Evolutionary conservation across 1,140 invertebrate genomes (phyloP), one percentile per base, ranked within the genome.

Genomic region (Temnothorax nylanderi): DNA sequence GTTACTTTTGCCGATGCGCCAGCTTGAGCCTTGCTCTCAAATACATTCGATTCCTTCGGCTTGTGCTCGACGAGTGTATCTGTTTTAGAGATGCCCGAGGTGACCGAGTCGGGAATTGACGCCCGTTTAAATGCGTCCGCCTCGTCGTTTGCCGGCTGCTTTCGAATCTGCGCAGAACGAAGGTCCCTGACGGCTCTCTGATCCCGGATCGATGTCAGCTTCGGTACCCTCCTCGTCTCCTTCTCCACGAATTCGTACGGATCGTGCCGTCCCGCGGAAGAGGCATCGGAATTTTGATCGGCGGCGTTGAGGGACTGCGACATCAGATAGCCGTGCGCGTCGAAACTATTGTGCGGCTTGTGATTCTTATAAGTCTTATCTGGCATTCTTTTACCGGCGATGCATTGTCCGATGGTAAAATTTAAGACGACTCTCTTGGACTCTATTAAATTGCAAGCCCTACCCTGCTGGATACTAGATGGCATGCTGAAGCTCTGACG

Each of bases 341-440:
- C 96, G 90, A 98, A 98, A 94, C 97, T 98, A 21, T 96, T 96
- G 87, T 97, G 96, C 0, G 96, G 96, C 4, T 91, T 91, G 89
- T 97, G 96, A 85, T 94, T 94, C 85, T 94, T 85, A 85, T 96
- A 96, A 56, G 93, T 49, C 88, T 95, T 91, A 37, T 95, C 92
- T 1, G 97, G 96, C 76, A 97, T 91, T 13, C 89, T 74, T 26
- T 95, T 95, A 0, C 97, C 97, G 60, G 96, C 96, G 13, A 98
- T 96, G 51, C 96, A 96, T 93, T 97, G 96, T 1, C 97, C 97
- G 7, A 97, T 96, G 1, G 96, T 95, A 8, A 92, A 91, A 7
- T 90, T 85, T 13, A 89, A 34, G 13, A 87, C 87, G 3, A 91
- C 92, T 60, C 96, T 94, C 93, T 98, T 98, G 0, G 96, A 96